A percentile compares a stretch with the other conserved stretches of the same genome.
Conservation (phyloP, 2,797 vertebrate genomes). For the Macropus fuliginosus region DNA sequence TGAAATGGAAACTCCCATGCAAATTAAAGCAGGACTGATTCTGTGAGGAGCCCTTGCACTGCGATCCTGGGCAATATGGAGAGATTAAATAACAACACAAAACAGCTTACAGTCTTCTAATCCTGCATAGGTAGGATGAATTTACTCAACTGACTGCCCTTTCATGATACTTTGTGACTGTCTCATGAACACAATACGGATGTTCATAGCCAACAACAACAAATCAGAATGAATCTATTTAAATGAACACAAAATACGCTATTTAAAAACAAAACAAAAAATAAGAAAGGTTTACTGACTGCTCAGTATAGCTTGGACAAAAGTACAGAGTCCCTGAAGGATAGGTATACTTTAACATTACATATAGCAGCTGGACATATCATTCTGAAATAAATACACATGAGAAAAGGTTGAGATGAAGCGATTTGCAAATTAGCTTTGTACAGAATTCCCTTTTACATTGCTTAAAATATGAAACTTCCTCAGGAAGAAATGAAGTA, state of each 20-base stretch:
- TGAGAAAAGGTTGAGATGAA: slow-evolving; percentile 66
- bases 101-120: not conserved
- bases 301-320: not conserved
- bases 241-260: not conserved
- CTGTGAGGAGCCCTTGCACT: not conserved
- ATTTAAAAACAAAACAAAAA: not conserved
- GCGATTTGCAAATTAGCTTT: slow-evolving; percentile 78
- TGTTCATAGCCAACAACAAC: not conserved
- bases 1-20: not conserved
- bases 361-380: slow-evolving; percentile 5
- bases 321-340: slow-evolving; percentile 54
- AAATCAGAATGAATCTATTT: not conserved
- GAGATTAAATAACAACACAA: not conserved
- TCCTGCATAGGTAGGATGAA: not conserved
- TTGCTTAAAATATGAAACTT: slow-evolving; percentile 84
- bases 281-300: slow-evolving; percentile 32
- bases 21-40: not conserved
- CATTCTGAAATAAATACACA: slow-evolving; percentile 40
- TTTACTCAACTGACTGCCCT: not conserved
- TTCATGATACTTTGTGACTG: not conserved
- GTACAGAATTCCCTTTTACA: slow-evolving; percentile 82
- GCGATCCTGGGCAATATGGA: not conserved
- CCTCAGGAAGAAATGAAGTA: slow-evolving; percentile 86
- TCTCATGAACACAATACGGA: not conserved
- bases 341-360: slow-evolving; percentile 38